phyloP scores from a whole-genome alignment of 2,888 invertebrate genomes.

The Melolontha melolontha region DNA sequence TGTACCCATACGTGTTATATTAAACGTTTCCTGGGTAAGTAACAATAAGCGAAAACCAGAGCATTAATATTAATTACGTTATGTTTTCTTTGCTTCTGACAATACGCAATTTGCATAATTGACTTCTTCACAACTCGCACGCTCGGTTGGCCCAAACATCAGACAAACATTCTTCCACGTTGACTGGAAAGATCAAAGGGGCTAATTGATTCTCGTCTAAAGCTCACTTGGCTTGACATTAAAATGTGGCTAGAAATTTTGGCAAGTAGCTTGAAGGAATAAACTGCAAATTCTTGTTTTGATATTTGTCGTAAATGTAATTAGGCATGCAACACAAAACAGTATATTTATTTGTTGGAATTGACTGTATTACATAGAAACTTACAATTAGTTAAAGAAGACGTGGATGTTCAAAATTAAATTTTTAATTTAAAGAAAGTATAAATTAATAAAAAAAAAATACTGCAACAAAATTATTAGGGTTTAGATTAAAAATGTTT shows the following conservation, averaged over 20 bases:
- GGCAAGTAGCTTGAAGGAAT: background rate
- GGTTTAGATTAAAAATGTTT: no score
- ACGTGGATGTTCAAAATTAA: no score
- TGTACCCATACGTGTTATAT: background rate
- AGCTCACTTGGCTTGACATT: background rate
- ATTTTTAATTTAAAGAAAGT: no score
- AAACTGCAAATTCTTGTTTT: constrained; percentile 5
- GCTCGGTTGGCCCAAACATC: background rate
- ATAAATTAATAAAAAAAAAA: background rate
- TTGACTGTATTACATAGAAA: background rate
- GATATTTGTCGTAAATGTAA: background rate
- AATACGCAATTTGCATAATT: constrained; percentile 10
- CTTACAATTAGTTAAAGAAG: background rate
- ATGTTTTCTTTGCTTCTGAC: background rate
- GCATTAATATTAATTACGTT: background rate
- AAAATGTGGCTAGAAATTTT: constrained; percentile 7
- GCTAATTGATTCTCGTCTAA: constrained; percentile 10
- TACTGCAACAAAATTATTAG: no score
- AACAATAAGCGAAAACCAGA: constrained; percentile 1
- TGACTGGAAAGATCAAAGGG: constrained; percentile 10
- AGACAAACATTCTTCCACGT: no score
- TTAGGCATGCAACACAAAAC: background rate
- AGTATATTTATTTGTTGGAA: background rate
- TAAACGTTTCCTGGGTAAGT: background rate
- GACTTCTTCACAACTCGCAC: constrained; percentile 7